A percentile compares a stretch with the other conserved stretches of the same genome.
These are phyloP conservation scores for Molanna angustata DNA, from an alignment of 2,888 invertebrate species.

Conservation along the genomic window DNA sequence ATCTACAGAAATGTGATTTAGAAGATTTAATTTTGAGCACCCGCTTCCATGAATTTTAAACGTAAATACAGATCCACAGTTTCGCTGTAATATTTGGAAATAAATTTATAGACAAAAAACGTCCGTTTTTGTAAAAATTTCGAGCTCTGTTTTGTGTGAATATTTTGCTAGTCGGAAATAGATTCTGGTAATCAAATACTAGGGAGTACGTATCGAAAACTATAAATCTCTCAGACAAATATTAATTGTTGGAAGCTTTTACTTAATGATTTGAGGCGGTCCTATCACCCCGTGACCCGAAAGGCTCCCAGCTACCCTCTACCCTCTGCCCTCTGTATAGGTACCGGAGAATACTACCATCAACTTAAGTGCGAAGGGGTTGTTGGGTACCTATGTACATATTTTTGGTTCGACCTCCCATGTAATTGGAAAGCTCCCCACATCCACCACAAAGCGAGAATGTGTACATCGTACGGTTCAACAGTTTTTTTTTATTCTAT, in stretches of 20 bases:
- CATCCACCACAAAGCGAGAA: neutral
- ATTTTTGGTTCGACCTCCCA: slow-evolving; percentile 15
- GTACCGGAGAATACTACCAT: slow-evolving; percentile 1
- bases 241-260: slow-evolving; percentile 24
- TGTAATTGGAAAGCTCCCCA: slow-evolving; percentile 14
- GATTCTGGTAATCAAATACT: too few relatives aligned
- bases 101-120: too few relatives aligned
- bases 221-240: slow-evolving; percentile 19
- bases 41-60: too few relatives aligned
- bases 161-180: too few relatives aligned
- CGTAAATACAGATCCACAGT: too few relatives aligned
- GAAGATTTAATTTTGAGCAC: too few relatives aligned
- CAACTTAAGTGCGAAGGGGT: too few relatives aligned
- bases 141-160: too few relatives aligned
- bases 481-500: neutral
- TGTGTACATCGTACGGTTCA: neutral
- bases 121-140: too few relatives aligned
- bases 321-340: neutral
- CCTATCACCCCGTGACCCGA: neutral
- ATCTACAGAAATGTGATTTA: too few relatives aligned
- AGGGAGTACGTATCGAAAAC: slow-evolving; percentile 3
- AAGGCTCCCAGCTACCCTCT: neutral
- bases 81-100: too few relatives aligned
- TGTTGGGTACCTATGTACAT: neutral
- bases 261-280: slow-evolving; percentile 21